Evolutionary conservation across 2,888 invertebrate genomes (phyloP).

Genomic region (Trachelus stipa): DNA sequence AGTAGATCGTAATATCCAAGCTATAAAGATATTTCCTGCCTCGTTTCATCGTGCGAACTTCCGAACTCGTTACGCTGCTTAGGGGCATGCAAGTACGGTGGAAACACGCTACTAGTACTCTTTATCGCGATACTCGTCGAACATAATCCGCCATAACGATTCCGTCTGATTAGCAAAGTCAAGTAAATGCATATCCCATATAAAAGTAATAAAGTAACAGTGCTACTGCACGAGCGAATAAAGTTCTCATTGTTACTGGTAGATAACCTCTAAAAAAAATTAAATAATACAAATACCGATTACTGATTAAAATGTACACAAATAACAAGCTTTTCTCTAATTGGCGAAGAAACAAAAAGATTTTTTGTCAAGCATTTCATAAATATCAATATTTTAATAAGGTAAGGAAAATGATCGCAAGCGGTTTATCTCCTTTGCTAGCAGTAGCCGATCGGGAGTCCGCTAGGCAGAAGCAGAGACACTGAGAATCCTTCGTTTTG

Average conservation of each 20-base stretch:
- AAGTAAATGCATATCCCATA: neutral
- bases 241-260: neutral
- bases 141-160: neutral
- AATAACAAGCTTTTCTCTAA: neutral
- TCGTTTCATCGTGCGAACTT: neutral
- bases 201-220: neutral
- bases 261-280: neutral
- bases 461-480: conserved; percentile 45
- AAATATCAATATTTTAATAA: conserved; percentile 1
- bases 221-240: neutral
- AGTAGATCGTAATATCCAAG: neutral
- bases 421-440: conserved; percentile 35
- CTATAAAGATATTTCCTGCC: neutral
- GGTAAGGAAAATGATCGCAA: conserved; percentile 25
- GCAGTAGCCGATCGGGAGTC: conserved; percentile 50
- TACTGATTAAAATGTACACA: neutral
- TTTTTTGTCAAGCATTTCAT: neutral
- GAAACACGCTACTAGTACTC: neutral
- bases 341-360: neutral
- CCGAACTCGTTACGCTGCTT: neutral
- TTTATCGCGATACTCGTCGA: neutral
- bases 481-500: conserved; percentile 48
- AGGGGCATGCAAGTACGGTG: neutral
- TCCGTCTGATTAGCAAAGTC: neutral
- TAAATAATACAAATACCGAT: neutral